Conservation (phyloP, 2,888 invertebrate genomes). For the Drosophila paranaensis region DNA sequence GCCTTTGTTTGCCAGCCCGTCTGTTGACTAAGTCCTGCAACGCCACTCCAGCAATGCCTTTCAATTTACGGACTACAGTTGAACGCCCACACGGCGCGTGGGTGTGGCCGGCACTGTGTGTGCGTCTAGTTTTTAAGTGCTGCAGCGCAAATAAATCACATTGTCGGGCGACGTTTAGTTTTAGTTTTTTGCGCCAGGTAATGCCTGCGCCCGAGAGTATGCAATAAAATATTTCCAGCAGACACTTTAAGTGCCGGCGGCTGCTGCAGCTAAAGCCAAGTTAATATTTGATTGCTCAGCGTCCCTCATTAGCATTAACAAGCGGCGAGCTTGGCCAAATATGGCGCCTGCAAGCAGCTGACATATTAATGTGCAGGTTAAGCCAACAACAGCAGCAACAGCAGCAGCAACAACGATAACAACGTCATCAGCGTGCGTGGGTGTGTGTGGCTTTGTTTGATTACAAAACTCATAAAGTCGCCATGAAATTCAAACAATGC, state of each 20-base stretch:
- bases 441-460: slow-evolving; percentile 60
- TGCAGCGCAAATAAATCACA: slow-evolving; percentile 73
- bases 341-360: slow-evolving; percentile 8
- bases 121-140: slow-evolving; percentile 77
- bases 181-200: slow-evolving; percentile 46
- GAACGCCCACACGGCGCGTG: slow-evolving; percentile 27
- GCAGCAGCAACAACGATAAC: slow-evolving; percentile 23
- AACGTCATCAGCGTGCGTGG: slow-evolving; percentile 27
- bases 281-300: slow-evolving; percentile 40
- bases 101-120: slow-evolving; percentile 65
- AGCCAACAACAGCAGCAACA: slow-evolving; percentile 31
- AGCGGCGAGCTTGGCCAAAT: slow-evolving; percentile 60
- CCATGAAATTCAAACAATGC: slow-evolving; percentile 82
- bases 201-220: slow-evolving; percentile 59
- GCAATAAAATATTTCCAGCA: slow-evolving; percentile 64
- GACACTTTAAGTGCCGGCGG: slow-evolving; percentile 56
- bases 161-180: slow-evolving; percentile 38
- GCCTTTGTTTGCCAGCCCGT: slow-evolving; percentile 53
- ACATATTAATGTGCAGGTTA: slow-evolving; percentile 61
- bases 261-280: slow-evolving; percentile 28
- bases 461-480: slow-evolving; percentile 81
- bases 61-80: slow-evolving; percentile 44
- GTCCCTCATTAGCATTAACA: slow-evolving; percentile 70
- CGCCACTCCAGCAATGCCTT: slow-evolving; percentile 46
- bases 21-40: slow-evolving; percentile 62